Evolutionary conservation across 2,888 invertebrate genomes (phyloP).

Genomic region (Pristionchus fissidentatus): DNA sequence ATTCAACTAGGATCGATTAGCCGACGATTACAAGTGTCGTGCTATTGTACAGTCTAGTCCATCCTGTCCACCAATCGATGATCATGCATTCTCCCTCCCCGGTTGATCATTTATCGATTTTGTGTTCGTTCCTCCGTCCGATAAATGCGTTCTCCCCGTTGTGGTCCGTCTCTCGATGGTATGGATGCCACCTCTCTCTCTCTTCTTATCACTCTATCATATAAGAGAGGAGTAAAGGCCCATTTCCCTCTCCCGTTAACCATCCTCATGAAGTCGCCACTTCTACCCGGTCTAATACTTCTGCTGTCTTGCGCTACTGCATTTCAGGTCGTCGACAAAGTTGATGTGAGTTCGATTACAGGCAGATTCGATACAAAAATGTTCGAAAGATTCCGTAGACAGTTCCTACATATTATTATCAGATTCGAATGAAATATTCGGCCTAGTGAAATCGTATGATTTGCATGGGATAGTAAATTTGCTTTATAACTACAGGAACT

Average conservation of each 20-base stretch:
- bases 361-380: too few relatives aligned
- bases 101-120: not conserved
- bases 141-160: slow-evolving; percentile 21
- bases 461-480: too few relatives aligned
- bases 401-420: too few relatives aligned
- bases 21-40: not conserved
- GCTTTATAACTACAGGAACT: not conserved
- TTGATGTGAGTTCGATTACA: not conserved
- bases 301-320: not conserved
- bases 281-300: slow-evolving; percentile 1
- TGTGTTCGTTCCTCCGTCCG: slow-evolving; percentile 29
- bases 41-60: slow-evolving; percentile 35
- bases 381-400: too few relatives aligned
- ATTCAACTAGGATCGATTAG: slow-evolving; percentile 21
- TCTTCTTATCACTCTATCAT: slow-evolving; percentile 31
- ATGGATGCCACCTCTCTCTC: slow-evolving; percentile 12
- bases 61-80: not conserved
- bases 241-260: not conserved
- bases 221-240: not conserved
- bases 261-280: slow-evolving; percentile 23
- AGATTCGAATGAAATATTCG: too few relatives aligned
- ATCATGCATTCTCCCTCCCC: too few relatives aligned
- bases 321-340: not conserved
- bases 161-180: not conserved
- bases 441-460: too few relatives aligned